Percentiles rank a stretch among this genome's conserved stretches.
These are phyloP conservation scores for Probaryconus sp. DNA, from an alignment of 1,140 invertebrate species.

Conservation along the genomic window DNA sequence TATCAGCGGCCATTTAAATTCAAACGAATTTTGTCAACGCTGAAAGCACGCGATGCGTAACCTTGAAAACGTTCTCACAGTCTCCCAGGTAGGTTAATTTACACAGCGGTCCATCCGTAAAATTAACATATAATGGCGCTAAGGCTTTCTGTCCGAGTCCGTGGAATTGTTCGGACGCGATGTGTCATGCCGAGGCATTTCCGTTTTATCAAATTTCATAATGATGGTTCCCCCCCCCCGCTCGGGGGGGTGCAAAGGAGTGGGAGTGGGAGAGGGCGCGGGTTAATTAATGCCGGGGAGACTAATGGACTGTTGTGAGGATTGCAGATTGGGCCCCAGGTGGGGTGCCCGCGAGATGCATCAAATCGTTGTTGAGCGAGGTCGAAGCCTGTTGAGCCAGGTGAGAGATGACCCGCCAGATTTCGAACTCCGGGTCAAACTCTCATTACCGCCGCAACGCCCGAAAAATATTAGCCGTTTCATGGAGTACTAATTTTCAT, in stretches of 20 bases:
- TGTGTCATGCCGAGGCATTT: constrained; percentile 60
- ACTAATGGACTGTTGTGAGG: constrained; percentile 64
- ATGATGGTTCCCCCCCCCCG: too few relatives aligned
- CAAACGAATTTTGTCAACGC: constrained; percentile 64
- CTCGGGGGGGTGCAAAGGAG: too few relatives aligned
- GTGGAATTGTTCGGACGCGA: constrained; percentile 36
- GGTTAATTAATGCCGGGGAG: constrained; percentile 59
- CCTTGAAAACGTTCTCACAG: constrained; percentile 66
- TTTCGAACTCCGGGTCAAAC: constrained; percentile 58
- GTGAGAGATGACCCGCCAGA: constrained; percentile 60
- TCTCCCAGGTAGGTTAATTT: constrained; percentile 65
- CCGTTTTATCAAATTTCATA: constrained; percentile 35
- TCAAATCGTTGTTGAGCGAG: constrained; percentile 65
- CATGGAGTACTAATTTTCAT: neutral
- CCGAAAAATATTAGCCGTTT: too few relatives aligned
- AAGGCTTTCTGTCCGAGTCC: constrained; percentile 36
- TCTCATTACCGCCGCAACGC: constrained; percentile 65
- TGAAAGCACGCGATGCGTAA: constrained; percentile 47
- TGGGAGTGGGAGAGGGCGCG: too few relatives aligned
- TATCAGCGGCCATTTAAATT: constrained; percentile 61
- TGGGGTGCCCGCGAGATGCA: constrained; percentile 66
- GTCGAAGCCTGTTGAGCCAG: constrained; percentile 52
- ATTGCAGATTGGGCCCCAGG: constrained; percentile 57
- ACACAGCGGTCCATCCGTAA: constrained; percentile 66
- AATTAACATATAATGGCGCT: constrained; percentile 71